Evolutionary conservation across 1,140 invertebrate genomes (phyloP), one percentile per base, ranked within the genome.

Genomic region (Phthorimaea operculella): DNA sequence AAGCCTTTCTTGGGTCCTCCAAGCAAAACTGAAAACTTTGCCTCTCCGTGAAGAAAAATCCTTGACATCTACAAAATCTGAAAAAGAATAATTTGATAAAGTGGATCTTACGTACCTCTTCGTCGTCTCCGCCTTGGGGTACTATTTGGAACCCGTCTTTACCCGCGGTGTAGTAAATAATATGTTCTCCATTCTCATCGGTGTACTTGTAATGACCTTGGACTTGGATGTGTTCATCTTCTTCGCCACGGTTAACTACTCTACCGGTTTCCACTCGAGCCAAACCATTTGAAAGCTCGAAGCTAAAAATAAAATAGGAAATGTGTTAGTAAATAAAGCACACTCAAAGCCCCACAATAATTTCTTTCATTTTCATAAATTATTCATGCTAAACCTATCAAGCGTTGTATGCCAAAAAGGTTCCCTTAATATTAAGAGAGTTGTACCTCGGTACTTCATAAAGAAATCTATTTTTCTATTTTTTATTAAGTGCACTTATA

Each of bases 141-240:
- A 3, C 36, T 5, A 39, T 12, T 4, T 9, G 70, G 68, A 78
- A 73, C 18, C 87, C 87, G 45, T 78, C 71, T 64, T 87, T 80
- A 45, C 87, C 87, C 21, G 87, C 87, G 6, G 71, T 73, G 60
- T 88, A 88, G 7, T 69, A 72, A n/a, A 88, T 80, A 7, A 72
- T 73, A 55, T 85, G 81, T 45, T 72, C 66, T n/a, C 87, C 87
- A 54, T 84, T 60, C 8, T 74, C 66, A 45, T 82, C 85, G 11
- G 70, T 54, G 55, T 86, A 87, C 6, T 81, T 81, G 57, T 86
- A 89, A 6, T 72, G 81, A 12, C 87, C 87, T 28, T 50, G 5
- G 10, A 68, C 65, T 0, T 33, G 49, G 16, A 62, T 54, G n/a
- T 60, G 48, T 17, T 61, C 45, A 50, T 67, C 55, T 16, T 51